These are phyloP conservation scores for Tillus elongatus DNA, from an alignment of 2,888 invertebrate species.

Conservation along the genomic window DNA sequence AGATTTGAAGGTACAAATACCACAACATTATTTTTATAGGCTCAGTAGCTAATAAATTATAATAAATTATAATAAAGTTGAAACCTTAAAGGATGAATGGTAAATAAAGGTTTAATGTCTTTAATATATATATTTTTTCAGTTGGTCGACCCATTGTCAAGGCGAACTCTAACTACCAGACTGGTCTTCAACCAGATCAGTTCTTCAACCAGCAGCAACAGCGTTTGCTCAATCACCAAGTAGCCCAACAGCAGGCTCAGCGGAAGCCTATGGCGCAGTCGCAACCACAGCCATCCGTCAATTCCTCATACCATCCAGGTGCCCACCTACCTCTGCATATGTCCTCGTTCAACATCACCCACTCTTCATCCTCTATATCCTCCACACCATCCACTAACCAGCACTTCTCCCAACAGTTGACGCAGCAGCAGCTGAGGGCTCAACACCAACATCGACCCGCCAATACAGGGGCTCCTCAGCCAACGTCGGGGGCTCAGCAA, in stretches of 20 bases:
- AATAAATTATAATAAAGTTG: too few relatives aligned
- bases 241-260: slow-evolving; percentile 37
- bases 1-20: too few relatives aligned
- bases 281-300: slow-evolving; percentile 16
- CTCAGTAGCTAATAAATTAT: too few relatives aligned
- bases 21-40: too few relatives aligned
- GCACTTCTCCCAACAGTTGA: slow-evolving; percentile 26
- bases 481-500: too few relatives aligned
- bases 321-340: slow-evolving; percentile 8
- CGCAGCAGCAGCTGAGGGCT: slow-evolving; percentile 31
- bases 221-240: slow-evolving; percentile 24
- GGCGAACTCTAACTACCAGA: slow-evolving; percentile 42
- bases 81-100: too few relatives aligned
- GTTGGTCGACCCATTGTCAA: slow-evolving; percentile 52
- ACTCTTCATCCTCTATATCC: slow-evolving; percentile 3
- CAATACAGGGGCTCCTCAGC: too few relatives aligned
- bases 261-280: slow-evolving; percentile 14
- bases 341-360: background rate
- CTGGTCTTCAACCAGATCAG: slow-evolving; percentile 35
- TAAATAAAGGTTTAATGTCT: slow-evolving; percentile 5
- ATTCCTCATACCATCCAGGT: slow-evolving; percentile 16
- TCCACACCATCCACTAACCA: slow-evolving; percentile 21
- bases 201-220: slow-evolving; percentile 35
- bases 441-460: too few relatives aligned
- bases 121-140: slow-evolving; percentile 16